Conservation (phyloP, 2,797 vertebrate species). For the Pristis pectinata region DNA sequence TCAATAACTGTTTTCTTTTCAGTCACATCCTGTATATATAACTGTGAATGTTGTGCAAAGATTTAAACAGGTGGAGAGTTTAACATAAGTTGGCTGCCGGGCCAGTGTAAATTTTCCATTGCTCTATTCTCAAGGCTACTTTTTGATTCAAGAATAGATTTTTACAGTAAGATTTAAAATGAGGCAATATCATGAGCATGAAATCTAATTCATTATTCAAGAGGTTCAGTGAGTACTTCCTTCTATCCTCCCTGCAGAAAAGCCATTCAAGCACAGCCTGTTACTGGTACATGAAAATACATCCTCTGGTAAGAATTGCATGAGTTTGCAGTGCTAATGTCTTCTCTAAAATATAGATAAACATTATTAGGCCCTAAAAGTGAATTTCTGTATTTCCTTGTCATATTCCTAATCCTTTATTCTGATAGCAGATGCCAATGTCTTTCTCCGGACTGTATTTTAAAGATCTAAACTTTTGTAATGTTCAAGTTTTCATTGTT, state of each 20-base stretch:
- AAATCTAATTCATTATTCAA: constrained; percentile 25
- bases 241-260: neutral
- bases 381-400: constrained; percentile 49
- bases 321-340: constrained; percentile 50
- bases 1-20: neutral
- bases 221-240: neutral
- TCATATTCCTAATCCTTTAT: constrained; percentile 36
- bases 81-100: too few species aligned
- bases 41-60: neutral
- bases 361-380: constrained; percentile 54
- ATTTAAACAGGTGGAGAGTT: neutral
- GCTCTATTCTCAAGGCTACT: neutral
- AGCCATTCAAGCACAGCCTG: constrained; percentile 21
- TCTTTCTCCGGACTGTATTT: neutral
- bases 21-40: neutral
- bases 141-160: neutral
- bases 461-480: neutral
- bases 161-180: neutral
- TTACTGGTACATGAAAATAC: neutral
- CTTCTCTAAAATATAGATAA: constrained; percentile 54
- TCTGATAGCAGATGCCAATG: neutral
- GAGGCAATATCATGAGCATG: neutral
- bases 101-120: neutral
- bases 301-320: constrained; percentile 41
- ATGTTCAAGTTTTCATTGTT: neutral